These are phyloP conservation scores for Bovichtus diacanthus DNA, from an alignment of 2,797 vertebrate species.

Conservation along the genomic window DNA sequence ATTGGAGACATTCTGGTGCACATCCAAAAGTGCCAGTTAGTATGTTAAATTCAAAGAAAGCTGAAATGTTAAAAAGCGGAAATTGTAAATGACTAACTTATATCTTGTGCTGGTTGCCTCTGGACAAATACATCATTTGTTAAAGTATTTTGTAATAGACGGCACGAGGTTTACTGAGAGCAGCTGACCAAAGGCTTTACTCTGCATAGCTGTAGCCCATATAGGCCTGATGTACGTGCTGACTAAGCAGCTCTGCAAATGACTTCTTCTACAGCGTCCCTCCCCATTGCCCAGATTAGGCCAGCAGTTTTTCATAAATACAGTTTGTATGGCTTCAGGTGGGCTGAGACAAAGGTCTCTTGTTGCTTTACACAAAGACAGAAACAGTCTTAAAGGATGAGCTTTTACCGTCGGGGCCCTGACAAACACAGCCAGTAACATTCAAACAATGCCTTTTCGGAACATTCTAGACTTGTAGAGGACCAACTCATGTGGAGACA, in stretches of 20 bases:
- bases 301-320: conserved; percentile 49
- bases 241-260: conserved; percentile 63
- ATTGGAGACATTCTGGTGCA: background rate
- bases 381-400: background rate
- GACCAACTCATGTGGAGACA: background rate
- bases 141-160: conserved; percentile 36
- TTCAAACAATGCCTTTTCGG: background rate
- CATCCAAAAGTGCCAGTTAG: background rate
- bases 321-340: conserved; percentile 30
- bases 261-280: conserved; percentile 53
- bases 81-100: background rate
- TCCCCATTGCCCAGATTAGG: conserved; percentile 35
- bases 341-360: conserved; percentile 11
- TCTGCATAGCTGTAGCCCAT: conserved; percentile 64
- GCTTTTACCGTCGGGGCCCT: background rate
- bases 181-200: conserved; percentile 62
- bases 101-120: background rate
- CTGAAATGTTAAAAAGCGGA: background rate
- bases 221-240: conserved; percentile 53
- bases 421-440: background rate
- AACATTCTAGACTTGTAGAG: background rate
- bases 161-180: conserved; percentile 46
- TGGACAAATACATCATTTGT: conserved; percentile 24
- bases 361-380: conserved; percentile 12
- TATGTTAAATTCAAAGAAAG: background rate